These are phyloP conservation scores for Lasiurus borealis DNA, from an alignment of 2,113 vertebrate species.

Conservation along the genomic window DNA sequence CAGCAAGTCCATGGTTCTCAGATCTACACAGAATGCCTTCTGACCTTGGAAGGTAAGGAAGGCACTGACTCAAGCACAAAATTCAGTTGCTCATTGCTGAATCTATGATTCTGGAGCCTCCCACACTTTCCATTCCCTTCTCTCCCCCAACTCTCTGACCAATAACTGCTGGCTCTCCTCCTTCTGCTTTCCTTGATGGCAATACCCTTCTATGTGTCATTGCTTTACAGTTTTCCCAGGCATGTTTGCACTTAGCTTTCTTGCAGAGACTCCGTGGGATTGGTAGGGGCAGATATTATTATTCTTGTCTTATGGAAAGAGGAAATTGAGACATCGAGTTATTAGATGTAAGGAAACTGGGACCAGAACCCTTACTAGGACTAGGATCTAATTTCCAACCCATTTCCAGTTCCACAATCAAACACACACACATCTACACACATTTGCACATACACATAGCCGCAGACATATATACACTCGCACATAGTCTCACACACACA, in stretches of 20 bases:
- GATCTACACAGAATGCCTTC: background rate
- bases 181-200: background rate
- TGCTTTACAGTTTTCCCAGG: background rate
- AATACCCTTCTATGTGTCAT: background rate
- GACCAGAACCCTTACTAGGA: background rate
- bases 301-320: background rate
- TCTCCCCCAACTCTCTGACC: background rate
- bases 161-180: background rate
- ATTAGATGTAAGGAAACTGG: background rate
- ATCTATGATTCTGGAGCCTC: background rate
- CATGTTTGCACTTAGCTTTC: background rate
- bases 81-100: background rate
- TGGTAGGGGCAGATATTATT: background rate
- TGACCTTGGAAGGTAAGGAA: background rate
- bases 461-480: background rate
- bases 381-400: background rate
- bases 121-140: background rate
- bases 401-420: background rate
- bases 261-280: background rate
- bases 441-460: background rate
- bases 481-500: background rate
- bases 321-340: background rate
- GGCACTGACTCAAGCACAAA: background rate
- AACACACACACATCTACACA: background rate
- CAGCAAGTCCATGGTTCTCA: conserved; percentile 24